Evolutionary conservation across 1,140 invertebrate species (phyloP), one percentile per base, ranked within the genome.

Genomic region (Trichonephila inaurata): DNA sequence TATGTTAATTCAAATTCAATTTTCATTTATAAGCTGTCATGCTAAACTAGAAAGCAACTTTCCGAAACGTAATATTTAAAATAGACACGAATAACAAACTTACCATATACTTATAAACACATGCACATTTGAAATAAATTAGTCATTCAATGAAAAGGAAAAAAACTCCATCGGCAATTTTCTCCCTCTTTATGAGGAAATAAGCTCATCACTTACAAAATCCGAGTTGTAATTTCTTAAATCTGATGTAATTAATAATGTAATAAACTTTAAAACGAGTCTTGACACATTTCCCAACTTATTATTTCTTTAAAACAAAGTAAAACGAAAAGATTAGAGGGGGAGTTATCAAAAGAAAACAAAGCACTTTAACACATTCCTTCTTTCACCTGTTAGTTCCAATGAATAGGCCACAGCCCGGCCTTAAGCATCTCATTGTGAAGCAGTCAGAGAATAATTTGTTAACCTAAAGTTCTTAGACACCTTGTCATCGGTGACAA

Each of bases 401-500:
- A 66, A 89, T 66, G 88, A 69, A 89, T 58, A 58, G 64, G 62
- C 62, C 88, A 72, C 21, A 44, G 19, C 62, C 58, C 2, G 44
- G 62, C 51, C 61, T 81, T 82, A 81, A 91, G 58, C 89, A 24
- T 81, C 72, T 82, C 72, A 82, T 61, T 91, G 69, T 81, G n/a
- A 81, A 81, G 24, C 33, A 91, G 40, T 33, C 21, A 51, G 72
- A 69, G 40, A 21, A 28, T 85, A 92, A 92, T 92, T 92, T 92
- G 69, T 91, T 81, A 91, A 51, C 69, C 69, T 77, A 81, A 91
- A 91, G 24, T 92, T 92, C 91, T 92, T 92, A 92, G 91, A 92
- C 91, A 92, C 66, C 64, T 58, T 92, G 91, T 92, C 91, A 92
- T 24, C n/a, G 81, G 82, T 92, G 91, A 92, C 91, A 92, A 92